A percentile compares a stretch with the other conserved stretches of the same genome.
Evolutionary conservation across 1,140 invertebrate species (phyloP).

Genomic region (Polyergus mexicanus): DNA sequence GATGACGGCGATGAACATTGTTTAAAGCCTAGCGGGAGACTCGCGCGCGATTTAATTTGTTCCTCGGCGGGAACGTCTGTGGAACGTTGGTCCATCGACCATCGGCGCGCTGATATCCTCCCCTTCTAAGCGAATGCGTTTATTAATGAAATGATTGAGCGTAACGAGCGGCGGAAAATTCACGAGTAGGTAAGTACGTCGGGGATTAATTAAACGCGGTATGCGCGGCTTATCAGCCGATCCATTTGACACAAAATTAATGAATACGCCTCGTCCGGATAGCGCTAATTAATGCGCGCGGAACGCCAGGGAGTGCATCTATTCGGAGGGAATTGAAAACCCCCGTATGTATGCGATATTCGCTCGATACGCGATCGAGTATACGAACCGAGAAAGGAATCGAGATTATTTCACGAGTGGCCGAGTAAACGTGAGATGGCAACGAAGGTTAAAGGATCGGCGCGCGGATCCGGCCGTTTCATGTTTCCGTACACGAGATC

Average conservation of each 20-base stretch:
- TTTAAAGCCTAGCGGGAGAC: neutral
- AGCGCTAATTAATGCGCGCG: constrained; percentile 54
- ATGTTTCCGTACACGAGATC: constrained; percentile 60
- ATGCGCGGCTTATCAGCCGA: constrained; percentile 54
- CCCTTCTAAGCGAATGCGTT: constrained; percentile 51
- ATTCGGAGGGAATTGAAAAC: neutral
- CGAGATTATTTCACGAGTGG: constrained; percentile 25
- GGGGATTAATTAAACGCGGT: constrained; percentile 60
- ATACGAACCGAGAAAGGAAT: neutral
- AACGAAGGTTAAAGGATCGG: constrained; percentile 27
- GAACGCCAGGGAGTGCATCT: neutral
- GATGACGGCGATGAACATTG: constrained; percentile 7
- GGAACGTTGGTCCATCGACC: constrained; percentile 57
- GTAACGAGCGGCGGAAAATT: constrained; percentile 56
- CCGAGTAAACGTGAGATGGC: constrained; percentile 35
- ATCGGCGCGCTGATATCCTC: constrained; percentile 33
- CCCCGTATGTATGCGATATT: neutral
- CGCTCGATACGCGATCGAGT: neutral
- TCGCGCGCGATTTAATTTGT: constrained; percentile 47
- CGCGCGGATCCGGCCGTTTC: constrained; percentile 58
- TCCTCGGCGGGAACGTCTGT: constrained; percentile 51
- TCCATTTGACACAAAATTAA: constrained; percentile 62
- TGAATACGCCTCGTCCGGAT: constrained; percentile 21
- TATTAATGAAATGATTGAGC: constrained; percentile 62
- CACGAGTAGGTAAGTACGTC: constrained; percentile 26